Evolutionary conservation across 2,113 vertebrate genomes (phyloP).

Genomic region (Sorex fumeus): DNA sequence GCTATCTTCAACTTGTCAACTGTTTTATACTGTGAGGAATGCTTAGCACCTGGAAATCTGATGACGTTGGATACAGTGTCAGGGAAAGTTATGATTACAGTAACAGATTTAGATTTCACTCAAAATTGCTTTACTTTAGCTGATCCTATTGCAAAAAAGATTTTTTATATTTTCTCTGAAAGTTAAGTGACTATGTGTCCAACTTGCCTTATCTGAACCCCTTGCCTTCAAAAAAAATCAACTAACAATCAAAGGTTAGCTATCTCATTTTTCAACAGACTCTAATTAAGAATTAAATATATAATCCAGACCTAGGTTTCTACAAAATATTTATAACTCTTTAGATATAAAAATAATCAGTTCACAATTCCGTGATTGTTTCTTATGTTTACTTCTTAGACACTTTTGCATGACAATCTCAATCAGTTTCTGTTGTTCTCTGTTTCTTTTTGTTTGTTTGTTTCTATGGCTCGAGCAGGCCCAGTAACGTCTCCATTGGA

Average conservation of each 20-base stretch:
- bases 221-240: background rate
- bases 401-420: conserved; percentile 65
- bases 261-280: conserved; percentile 59
- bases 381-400: conserved; percentile 56
- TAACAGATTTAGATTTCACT: conserved; percentile 45
- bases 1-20: conserved; percentile 69
- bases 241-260: conserved; percentile 26
- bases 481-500: too few species aligned
- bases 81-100: conserved; percentile 26
- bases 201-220: background rate
- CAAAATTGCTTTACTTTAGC: conserved; percentile 23
- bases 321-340: conserved; percentile 58
- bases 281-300: conserved; percentile 70
- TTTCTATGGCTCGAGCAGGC: too few species aligned
- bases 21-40: conserved; percentile 47
- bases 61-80: background rate
- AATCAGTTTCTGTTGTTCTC: too few species aligned
- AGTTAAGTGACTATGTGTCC: background rate
- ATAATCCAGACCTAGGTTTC: conserved; percentile 70
- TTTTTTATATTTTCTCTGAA: background rate
- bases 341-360: conserved; percentile 72
- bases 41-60: background rate
- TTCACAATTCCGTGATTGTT: conserved; percentile 67
- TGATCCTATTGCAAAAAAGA: background rate
- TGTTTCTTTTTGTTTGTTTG: background rate